Evolutionary conservation across 2,797 vertebrate genomes (phyloP), one percentile per base, ranked within the genome.

Genomic region (Euphonia xanthogaster): DNA sequence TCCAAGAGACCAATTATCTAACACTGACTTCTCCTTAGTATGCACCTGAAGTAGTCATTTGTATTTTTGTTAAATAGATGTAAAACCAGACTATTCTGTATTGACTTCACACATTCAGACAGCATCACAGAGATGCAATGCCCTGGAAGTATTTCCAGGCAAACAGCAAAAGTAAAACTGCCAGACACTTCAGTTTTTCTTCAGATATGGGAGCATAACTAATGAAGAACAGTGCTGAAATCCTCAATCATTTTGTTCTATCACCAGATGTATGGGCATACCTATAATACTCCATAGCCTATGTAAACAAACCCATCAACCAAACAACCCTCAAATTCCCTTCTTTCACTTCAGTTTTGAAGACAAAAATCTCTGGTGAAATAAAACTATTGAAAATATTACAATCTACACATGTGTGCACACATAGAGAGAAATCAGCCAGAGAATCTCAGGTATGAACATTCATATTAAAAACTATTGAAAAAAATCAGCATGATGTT

Each of bases 1-100:
- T 93, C 83, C 65, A 78, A 88, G 73, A 90, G 50, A 83, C 39
- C 54, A 81, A 47, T 88, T 86, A 90, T 47, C 61, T 54, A 77
- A 80, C 3, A 7, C 23, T 72, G 80, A 66, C 40, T 92, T 60
- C 21, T 37, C 44, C 24, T 83, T 62, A 88, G 66, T 31, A 85
- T 45, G 37, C 58, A 63, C 28, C 44, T 72, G 63, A 78, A 84
- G 44, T 31, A 84, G 58, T 65, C n/a, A 93, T 87, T 66, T 88
- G 66, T 84, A 68, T 86, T 87, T 94, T 85, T 72, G 65, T 44
- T 83, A 84, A 96, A 86, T 3, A 82, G 65, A 72, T 27, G 45
- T 67, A 86, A 89, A 92, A 45, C 35, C 65, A 89, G 55, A 80
- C 47, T 61, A 42, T 45, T 85, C 63, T 78, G 37, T 76, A 85